Base-by-base conservation (phyloP, 23 tunicate genomes). In the Trididemnum nubilum region DNA sequence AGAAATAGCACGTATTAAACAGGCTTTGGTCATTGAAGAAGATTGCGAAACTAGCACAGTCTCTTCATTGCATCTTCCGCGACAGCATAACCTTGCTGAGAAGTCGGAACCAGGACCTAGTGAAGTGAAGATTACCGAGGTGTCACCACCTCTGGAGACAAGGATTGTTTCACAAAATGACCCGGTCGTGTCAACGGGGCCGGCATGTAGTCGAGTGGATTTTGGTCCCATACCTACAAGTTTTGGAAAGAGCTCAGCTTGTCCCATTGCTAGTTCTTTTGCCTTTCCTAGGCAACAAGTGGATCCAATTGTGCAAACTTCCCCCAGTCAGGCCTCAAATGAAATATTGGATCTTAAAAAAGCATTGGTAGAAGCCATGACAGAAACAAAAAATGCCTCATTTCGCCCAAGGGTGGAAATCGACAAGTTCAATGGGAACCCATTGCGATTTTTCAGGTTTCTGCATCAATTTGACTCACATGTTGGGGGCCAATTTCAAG, bases 401-500 rank as follows among this genome's bases (percentile, higher is more conserved):
- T 22, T 61, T 15, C 67, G 67, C 5, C 67, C 67, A 21, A 22
- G 67, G 29, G 67, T 61, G 18, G 57, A 61, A 61, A 61, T 61
- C 4, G 29, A 61, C 18, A 61, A 61, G 67, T n/a, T 61, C n/a
- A 4, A 24, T 61, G 26, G 26, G 28, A 24, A n/a, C 29, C 67
- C 67, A 3, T 61, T 61, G 67, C 18, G 26, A 26, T n/a, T 12
- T 24, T 61, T 21, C 67, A 61, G 29, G 26, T 61, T 61, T 61
- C 28, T 24, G 26, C 29, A 61, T 24, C 67, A 61, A n/a, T 21
- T 61, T 61, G 67, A 61, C 29, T 61, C 67, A 3, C 29, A 61
- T 61, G 54, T 44, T 7, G 15, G 15, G n/a, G 3, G 67, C 26
- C 67, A 61, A 24, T 61, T 12, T n/a, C 3, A 24, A 21, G 67